These are phyloP conservation scores for Pegea sp. DNA, from an alignment of 23 tunicate species.

Conservation along the genomic window DNA sequence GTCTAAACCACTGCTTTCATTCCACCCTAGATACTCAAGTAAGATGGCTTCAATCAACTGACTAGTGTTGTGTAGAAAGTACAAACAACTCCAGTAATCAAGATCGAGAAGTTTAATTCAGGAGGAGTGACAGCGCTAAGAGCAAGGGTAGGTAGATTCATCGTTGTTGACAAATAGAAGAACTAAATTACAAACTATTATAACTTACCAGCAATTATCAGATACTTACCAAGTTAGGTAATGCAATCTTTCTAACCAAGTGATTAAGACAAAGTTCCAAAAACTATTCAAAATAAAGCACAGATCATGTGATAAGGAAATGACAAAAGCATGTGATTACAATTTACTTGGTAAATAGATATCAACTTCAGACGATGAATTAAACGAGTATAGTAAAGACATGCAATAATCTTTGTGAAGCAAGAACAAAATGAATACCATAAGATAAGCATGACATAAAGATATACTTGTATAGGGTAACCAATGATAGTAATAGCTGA, in stretches of 20 bases:
- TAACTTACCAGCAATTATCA: too few relatives aligned
- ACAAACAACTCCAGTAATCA: constrained; percentile 8
- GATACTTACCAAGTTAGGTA: too few relatives aligned
- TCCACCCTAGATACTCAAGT: constrained; percentile 20
- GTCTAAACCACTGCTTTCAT: constrained; percentile 28
- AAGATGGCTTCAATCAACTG: too few relatives aligned
- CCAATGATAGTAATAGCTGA: constrained; percentile 41
- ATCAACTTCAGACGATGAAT: constrained; percentile 14
- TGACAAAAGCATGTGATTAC: too few relatives aligned
- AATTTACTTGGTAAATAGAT: constrained; percentile 26
- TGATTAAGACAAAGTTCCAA: too few relatives aligned
- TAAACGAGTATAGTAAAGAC: constrained; percentile 26
- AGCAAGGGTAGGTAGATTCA: too few relatives aligned
- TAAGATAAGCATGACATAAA: constrained; percentile 12
- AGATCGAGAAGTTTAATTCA: constrained; percentile 2
- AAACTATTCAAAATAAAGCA: too few relatives aligned
- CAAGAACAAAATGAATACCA: constrained; percentile 9
- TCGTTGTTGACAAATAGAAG: too few relatives aligned
- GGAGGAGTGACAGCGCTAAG: too few relatives aligned
- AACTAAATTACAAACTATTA: too few relatives aligned
- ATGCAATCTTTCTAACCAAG: too few relatives aligned
- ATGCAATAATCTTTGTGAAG: constrained; percentile 17
- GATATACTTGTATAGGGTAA: constrained; percentile 17
- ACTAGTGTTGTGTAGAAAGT: constrained; percentile 26
- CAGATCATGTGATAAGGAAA: too few relatives aligned